phyloP scores from a whole-genome alignment of 2,797 vertebrate species.

The Cottoperca gobio region DNA sequence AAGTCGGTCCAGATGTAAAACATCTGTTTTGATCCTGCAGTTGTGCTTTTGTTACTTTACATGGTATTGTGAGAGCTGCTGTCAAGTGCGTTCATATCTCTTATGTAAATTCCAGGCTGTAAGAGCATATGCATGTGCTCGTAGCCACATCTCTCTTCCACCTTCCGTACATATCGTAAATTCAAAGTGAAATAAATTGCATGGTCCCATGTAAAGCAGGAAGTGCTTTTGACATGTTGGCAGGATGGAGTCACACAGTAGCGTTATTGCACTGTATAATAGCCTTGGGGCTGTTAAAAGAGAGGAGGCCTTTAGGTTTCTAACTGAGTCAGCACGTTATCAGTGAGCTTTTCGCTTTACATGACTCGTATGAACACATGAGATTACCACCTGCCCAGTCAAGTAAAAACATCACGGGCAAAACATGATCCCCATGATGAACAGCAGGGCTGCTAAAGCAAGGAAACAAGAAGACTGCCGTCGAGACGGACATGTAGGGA shows the following conservation, averaged over 20 bases:
- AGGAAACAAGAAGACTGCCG: neutral
- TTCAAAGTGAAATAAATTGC: conserved; percentile 68
- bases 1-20: conserved; percentile 75
- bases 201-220: conserved; percentile 66
- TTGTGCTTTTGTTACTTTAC: conserved; percentile 61
- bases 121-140: conserved; percentile 7
- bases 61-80: conserved; percentile 66
- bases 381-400: conserved; percentile 46
- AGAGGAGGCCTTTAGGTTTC: conserved; percentile 30
- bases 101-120: conserved; percentile 48
- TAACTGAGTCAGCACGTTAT: neutral
- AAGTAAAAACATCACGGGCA: conserved; percentile 35
- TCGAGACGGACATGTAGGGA: conserved; percentile 5
- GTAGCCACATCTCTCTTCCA: conserved; percentile 1
- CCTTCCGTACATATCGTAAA: conserved; percentile 40
- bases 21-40: conserved; percentile 72
- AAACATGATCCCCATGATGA: conserved; percentile 40
- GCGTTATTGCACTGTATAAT: conserved; percentile 36
- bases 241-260: conserved; percentile 54
- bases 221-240: conserved; percentile 36
- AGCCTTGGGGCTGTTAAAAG: conserved; percentile 21
- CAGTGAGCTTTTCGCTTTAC: too few species aligned
- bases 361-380: conserved; percentile 6
- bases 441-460: neutral
- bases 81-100: conserved; percentile 58